phyloP scores from a whole-genome alignment of 2,113 vertebrate species.

The Chamaetylas fuelleborni region DNA sequence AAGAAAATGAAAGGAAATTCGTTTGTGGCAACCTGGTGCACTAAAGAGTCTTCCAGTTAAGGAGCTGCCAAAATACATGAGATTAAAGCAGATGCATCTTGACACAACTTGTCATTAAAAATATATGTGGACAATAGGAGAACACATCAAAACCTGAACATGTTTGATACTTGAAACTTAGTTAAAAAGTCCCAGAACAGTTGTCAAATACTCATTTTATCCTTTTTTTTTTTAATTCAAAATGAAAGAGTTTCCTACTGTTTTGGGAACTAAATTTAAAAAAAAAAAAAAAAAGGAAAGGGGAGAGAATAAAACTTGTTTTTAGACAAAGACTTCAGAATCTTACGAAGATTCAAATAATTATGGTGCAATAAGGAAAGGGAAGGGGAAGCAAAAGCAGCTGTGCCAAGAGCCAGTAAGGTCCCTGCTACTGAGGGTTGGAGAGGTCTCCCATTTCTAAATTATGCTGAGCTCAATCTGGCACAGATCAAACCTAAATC shows the following conservation, averaged over 20 bases:
- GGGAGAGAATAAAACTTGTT: background rate
- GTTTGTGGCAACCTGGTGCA: background rate
- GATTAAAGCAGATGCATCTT: background rate
- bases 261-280: background rate
- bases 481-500: background rate
- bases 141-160: background rate
- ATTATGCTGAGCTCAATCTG: background rate
- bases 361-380: background rate
- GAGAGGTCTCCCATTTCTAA: background rate
- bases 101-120: conserved; percentile 18
- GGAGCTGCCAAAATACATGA: background rate
- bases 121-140: background rate
- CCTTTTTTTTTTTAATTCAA: background rate
- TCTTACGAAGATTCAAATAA: background rate
- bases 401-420: background rate
- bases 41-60: background rate
- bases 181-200: background rate
- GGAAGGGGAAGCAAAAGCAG: background rate
- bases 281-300: background rate
- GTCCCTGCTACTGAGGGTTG: background rate
- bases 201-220: background rate
- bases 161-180: background rate
- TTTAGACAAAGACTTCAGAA: background rate
- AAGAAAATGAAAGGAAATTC: background rate
- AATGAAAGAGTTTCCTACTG: background rate